Base-by-base conservation (phyloP, 2,797 vertebrate species). In the Myripristis murdjan region DNA sequence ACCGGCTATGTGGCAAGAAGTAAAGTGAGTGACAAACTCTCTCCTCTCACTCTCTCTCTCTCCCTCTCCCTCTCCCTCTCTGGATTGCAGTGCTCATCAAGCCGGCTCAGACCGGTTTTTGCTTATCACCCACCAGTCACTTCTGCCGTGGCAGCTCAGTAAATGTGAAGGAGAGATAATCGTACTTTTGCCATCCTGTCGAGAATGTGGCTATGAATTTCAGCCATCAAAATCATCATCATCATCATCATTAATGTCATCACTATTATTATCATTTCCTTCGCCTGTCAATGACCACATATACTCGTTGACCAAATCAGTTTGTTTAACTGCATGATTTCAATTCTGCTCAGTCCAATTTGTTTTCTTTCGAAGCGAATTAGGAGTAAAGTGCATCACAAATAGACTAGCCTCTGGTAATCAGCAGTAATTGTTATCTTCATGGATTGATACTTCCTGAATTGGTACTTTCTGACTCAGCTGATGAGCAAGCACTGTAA, bases 21-120 rank as follows among this genome's bases (percentile, higher is more conserved):
- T 49, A 47, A 61, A 64, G 59, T 69, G 11, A n/a, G 67, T 64
- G 54, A 53, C 58, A 51, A 43, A 41, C 46, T 73, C 12, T 55
- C 61, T 37, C 70, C 23, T 62, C 23, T 31, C 65, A 62, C 47
- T 59, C 55, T 35, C 28, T 35, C 33, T 47, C 41, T 37, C n/a
- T 12, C 39, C 70, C 70, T 49, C 70, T 73, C 28, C 46, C 46
- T 63, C 65, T 60, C 63, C 55, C 33, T 52, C 56, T 33, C 63
- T 20, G 47, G 64, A 11, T 33, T 49, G 31, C 47, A 48, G 15
- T 57, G 57, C 66, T 66, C 22, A 18, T 55, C 2, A 37, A 71
- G 65, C 88, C 78, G 79, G 89, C 84, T 75, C 31, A 66, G 83
- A 86, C 86, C 86, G 82, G 89, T 91, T 91, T 69, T 75, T 75